These are phyloP conservation scores for Oceanodroma tethys DNA, from an alignment of 2,113 vertebrate genomes.

Conservation along the genomic window DNA sequence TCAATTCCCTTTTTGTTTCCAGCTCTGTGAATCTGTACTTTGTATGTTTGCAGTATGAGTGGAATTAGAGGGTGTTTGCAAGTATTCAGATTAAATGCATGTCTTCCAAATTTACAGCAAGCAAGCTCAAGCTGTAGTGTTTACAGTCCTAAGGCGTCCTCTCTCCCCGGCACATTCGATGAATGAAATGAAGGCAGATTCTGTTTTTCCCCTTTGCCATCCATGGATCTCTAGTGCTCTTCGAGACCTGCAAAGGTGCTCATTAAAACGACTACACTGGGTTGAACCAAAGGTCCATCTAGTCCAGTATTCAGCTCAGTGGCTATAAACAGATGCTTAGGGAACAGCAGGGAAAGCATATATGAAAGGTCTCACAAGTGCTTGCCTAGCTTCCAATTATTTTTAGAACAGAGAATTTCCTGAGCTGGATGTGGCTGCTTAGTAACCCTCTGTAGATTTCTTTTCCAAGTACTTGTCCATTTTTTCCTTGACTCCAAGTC, in stretches of 20 bases:
- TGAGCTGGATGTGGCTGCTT: background rate
- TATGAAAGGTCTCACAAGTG: background rate
- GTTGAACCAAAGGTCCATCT: background rate
- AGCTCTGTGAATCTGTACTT: background rate
- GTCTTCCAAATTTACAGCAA: background rate
- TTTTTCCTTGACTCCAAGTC: background rate
- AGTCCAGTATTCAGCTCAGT: background rate
- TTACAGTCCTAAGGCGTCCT: background rate
- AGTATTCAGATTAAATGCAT: background rate
- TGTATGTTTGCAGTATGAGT: background rate
- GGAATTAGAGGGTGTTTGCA: background rate
- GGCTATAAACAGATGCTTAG: background rate
- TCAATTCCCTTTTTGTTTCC: slow-evolving; percentile 33
- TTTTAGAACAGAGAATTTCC: slow-evolving; percentile 47
- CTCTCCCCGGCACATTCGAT: background rate
- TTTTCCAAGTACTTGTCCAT: background rate
- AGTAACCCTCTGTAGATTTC: background rate
- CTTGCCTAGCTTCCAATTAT: background rate
- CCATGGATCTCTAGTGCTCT: background rate
- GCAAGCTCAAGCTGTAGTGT: background rate
- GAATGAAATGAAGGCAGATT: background rate
- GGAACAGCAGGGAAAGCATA: background rate
- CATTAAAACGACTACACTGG: background rate
- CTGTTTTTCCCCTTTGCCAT: background rate
- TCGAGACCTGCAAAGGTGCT: background rate